Percentiles rank a stretch among this genome's conserved stretches.
These are phyloP conservation scores for Coecobrya sp. DNA, from an alignment of 2,888 invertebrate species.

Conservation along the genomic window DNA sequence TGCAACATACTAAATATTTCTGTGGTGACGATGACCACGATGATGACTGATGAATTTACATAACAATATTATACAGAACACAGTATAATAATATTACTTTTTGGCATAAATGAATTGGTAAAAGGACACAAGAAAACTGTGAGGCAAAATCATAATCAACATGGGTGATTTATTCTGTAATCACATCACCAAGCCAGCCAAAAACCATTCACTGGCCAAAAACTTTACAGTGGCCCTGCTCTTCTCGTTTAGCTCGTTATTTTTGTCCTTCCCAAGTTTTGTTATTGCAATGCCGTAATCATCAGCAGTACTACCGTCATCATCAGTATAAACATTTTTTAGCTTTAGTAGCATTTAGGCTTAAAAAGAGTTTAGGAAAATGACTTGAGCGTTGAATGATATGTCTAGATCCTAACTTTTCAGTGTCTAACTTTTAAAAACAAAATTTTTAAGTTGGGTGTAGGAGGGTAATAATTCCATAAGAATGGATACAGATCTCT, in stretches of 20 bases:
- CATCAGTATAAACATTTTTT: neutral
- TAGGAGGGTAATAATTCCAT: neutral
- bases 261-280: neutral
- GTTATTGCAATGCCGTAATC: neutral
- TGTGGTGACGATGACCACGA: neutral
- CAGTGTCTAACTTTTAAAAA: neutral
- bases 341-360: neutral
- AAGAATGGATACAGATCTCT: neutral
- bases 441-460: neutral
- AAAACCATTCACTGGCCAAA: neutral
- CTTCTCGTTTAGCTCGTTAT: neutral
- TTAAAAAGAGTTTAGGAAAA: neutral
- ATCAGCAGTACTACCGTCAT: neutral
- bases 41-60: neutral
- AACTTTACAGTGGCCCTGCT: neutral
- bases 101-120: neutral
- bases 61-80: too few relatives aligned
- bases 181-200: neutral
- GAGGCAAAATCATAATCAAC: slow-evolving; percentile 1
- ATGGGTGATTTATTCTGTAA: slow-evolving; percentile 20
- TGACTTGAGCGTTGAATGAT: neutral
- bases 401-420: neutral
- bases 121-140: neutral
- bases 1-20: neutral
- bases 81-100: neutral